These are phyloP conservation scores for Phainopepla nitens DNA, from an alignment of 2,113 vertebrate species.

Conservation along the genomic window DNA sequence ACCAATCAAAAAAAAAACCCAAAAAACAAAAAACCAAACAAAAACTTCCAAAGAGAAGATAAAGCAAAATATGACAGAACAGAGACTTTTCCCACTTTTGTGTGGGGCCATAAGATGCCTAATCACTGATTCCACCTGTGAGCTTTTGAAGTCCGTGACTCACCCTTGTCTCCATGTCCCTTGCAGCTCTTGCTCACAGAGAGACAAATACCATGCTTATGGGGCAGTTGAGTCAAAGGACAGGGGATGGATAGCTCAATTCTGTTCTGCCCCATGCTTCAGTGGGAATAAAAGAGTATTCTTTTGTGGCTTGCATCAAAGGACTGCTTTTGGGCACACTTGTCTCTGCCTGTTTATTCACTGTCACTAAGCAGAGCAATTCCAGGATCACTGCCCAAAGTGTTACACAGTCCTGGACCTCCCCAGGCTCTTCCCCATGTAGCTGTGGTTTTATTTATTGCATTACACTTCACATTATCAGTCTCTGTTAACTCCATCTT, in stretches of 20 bases:
- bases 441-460: neutral
- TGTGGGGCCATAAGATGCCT: accelerated
- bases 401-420: neutral
- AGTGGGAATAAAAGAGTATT: neutral
- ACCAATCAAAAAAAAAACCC: no score
- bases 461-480: neutral
- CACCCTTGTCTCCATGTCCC: neutral
- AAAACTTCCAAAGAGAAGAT: neutral
- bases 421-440: neutral
- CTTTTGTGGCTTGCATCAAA: neutral
- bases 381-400: neutral
- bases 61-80: neutral
- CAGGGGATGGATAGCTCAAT: neutral
- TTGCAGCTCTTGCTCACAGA: neutral
- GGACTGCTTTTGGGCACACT: neutral
- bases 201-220: neutral
- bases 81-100: neutral
- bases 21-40: neutral
- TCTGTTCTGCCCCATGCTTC: neutral
- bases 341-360: neutral
- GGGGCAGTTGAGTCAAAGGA: neutral
- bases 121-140: neutral
- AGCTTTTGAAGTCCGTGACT: accelerated
- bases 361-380: neutral
- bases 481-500: neutral